phyloP scores from a whole-genome alignment of 2,113 vertebrate species.

The Labrus mixtus region DNA sequence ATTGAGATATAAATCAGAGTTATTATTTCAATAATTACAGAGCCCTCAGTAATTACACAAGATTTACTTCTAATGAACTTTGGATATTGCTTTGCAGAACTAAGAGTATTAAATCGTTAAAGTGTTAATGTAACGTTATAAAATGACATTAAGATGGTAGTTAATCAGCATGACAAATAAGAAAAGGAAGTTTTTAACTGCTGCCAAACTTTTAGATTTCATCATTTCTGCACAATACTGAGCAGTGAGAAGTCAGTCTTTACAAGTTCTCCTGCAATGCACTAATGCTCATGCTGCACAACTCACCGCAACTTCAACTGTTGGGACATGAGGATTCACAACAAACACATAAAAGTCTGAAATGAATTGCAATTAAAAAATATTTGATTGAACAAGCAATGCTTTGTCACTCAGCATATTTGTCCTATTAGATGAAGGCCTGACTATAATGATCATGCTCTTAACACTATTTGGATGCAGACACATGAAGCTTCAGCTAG shows the following conservation, averaged over 20 bases:
- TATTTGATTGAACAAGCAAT: too few relatives aligned
- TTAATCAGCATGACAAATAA: constrained; percentile 79
- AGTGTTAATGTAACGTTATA: constrained; percentile 82
- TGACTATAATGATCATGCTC: too few relatives aligned
- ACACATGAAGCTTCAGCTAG: too few relatives aligned
- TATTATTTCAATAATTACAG: constrained; percentile 75
- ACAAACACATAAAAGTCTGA: too few relatives aligned
- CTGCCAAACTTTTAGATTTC: constrained; percentile 56
- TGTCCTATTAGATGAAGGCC: too few relatives aligned
- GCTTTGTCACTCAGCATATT: too few relatives aligned
- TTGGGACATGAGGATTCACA: too few relatives aligned
- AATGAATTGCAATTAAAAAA: too few relatives aligned
- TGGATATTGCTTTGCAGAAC: constrained; percentile 75
- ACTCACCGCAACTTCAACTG: too few relatives aligned
- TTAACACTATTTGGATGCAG: too few relatives aligned
- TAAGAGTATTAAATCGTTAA: constrained; percentile 80
- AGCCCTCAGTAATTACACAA: constrained; percentile 70
- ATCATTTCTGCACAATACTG: constrained; percentile 30
- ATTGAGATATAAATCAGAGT: constrained; percentile 72
- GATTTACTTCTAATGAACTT: constrained; percentile 83
- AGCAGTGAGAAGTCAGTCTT: constrained; percentile 12
- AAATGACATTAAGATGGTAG: constrained; percentile 78
- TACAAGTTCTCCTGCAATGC: constrained; percentile 3
- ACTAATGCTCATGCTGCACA: not conserved
- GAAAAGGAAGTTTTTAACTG: constrained; percentile 61